Conservation (phyloP, 2,113 vertebrate genomes). For the Cnemophilus loriae region DNA sequence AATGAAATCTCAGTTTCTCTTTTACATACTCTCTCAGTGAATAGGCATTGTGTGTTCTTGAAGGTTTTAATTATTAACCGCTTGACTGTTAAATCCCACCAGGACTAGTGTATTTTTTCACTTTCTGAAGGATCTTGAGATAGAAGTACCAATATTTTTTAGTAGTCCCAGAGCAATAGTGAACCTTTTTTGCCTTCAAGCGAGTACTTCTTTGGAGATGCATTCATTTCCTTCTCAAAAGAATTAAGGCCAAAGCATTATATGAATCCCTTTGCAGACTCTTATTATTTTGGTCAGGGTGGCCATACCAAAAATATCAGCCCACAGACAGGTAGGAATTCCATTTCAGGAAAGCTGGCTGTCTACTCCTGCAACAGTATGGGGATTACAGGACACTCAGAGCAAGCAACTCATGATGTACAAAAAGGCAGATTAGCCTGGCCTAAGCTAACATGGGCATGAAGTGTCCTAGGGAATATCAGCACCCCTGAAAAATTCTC, state of each 20-base stretch:
- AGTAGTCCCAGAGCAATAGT: background rate
- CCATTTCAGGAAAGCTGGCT: background rate
- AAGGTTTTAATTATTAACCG: background rate
- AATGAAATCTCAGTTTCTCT: background rate
- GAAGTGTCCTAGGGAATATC: background rate
- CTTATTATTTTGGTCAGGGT: background rate
- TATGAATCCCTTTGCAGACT: background rate
- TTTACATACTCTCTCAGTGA: background rate
- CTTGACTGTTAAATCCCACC: background rate
- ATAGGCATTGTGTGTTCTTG: background rate
- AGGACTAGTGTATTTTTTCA: background rate
- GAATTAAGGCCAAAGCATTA: background rate
- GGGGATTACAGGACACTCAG: background rate
- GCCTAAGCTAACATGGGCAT: background rate
- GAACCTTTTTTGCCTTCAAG: background rate
- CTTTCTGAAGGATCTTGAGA: background rate
- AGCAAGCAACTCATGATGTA: background rate
- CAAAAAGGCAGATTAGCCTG: background rate
- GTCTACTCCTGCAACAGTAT: background rate
- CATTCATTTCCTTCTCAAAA: background rate
- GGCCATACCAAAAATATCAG: background rate
- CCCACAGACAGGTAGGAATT: background rate
- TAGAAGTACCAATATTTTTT: background rate
- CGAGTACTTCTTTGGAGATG: background rate
- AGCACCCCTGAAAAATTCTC: background rate